These are phyloP conservation scores for Scolopax rusticola DNA, from an alignment of 2,797 vertebrate genomes.

Conservation along the genomic window DNA sequence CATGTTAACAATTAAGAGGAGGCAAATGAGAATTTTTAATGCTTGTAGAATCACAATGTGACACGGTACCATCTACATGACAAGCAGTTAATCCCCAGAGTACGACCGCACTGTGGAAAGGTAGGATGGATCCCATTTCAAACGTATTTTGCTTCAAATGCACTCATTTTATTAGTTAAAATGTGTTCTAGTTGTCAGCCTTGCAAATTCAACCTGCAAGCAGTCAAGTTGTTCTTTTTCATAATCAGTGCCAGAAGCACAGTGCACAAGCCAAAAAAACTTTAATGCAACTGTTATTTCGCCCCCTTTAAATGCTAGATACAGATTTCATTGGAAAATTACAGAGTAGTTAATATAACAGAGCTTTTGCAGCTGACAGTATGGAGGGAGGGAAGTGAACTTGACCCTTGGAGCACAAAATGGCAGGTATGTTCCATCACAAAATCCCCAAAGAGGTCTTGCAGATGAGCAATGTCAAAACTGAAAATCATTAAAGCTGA, in stretches of 20 bases:
- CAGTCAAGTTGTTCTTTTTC: not conserved
- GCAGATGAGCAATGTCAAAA: not conserved
- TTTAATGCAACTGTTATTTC: not conserved
- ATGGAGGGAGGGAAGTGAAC: not conserved
- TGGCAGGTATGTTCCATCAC: not conserved
- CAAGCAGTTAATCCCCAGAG: not conserved
- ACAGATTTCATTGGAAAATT: constrained; percentile 8
- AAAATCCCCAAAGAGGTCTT: not conserved
- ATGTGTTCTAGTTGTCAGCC: not conserved
- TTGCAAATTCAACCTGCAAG: not conserved
- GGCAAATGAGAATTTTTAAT: not conserved
- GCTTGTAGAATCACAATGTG: not conserved
- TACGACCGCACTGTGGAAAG: not conserved
- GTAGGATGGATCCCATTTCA: not conserved
- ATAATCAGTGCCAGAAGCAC: not conserved
- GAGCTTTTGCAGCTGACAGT: constrained; percentile 8
- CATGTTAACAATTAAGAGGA: not conserved
- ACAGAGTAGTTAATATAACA: not conserved
- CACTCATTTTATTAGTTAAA: not conserved
- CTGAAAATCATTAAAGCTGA: not conserved
- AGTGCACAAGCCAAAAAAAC: not conserved
- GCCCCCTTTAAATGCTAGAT: not conserved
- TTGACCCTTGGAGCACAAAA: not conserved
- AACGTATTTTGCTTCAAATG: not conserved
- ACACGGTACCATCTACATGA: not conserved